These are phyloP conservation scores for Linnaemya vulpina DNA, from an alignment of 2,888 invertebrate genomes.

Conservation along the genomic window DNA sequence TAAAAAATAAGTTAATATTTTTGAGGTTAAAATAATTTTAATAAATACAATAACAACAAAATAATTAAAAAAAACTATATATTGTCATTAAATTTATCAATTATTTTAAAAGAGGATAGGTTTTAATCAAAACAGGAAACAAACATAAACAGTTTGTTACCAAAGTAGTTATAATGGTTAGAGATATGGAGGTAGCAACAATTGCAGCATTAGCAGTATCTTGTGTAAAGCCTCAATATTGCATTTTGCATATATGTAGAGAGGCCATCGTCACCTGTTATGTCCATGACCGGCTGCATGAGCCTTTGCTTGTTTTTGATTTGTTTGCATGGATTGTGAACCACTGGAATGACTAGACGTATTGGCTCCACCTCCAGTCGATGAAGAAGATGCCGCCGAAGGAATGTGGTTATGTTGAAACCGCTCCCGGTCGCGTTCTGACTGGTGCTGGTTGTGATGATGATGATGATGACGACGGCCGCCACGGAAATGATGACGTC, in stretches of 20 bases:
- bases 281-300: slow-evolving; percentile 77
- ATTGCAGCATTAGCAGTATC: slow-evolving; percentile 63
- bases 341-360: slow-evolving; percentile 70
- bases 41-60: slow-evolving; percentile 66
- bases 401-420: slow-evolving; percentile 74
- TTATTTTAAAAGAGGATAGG: slow-evolving; percentile 29
- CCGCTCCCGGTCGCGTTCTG: slow-evolving; percentile 75
- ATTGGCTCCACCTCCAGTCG: slow-evolving; percentile 51
- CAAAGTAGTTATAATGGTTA: slow-evolving; percentile 64
- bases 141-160: slow-evolving; percentile 51
- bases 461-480: slow-evolving; percentile 78
- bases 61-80: slow-evolving; percentile 34
- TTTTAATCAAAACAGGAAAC: slow-evolving; percentile 1
- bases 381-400: slow-evolving; percentile 32
- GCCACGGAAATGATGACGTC: slow-evolving; percentile 77
- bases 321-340: slow-evolving; percentile 70
- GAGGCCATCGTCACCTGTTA: slow-evolving; percentile 82
- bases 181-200: slow-evolving; percentile 57
- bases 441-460: slow-evolving; percentile 77
- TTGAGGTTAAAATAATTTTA: slow-evolving; percentile 56
- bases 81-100: slow-evolving; percentile 64
- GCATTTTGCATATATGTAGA: slow-evolving; percentile 60
- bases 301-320: slow-evolving; percentile 79
- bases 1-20: slow-evolving; percentile 55
- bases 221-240: slow-evolving; percentile 66